These are phyloP conservation scores for Torymus texanus DNA, from an alignment of 2,888 invertebrate species.

Conservation along the genomic window DNA sequence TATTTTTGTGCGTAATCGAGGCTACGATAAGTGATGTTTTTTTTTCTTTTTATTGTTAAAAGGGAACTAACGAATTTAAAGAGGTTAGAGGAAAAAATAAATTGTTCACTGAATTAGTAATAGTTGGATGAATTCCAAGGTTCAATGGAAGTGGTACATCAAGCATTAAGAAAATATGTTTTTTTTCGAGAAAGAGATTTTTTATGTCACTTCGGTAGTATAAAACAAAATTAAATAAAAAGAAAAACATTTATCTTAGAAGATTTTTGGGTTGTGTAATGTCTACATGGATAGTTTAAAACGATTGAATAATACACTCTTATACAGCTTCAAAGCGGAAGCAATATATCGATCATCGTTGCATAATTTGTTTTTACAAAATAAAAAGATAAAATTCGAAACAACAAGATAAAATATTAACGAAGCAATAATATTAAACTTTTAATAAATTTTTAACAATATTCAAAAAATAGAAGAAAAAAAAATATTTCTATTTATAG, in stretches of 20 bases:
- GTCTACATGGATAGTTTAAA: too few relatives aligned
- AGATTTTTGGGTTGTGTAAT: not conserved
- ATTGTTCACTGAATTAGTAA: slow-evolving; percentile 34
- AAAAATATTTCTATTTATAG: too few relatives aligned
- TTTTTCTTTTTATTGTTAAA: not conserved
- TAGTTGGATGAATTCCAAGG: slow-evolving; percentile 39
- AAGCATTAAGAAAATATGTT: slow-evolving; percentile 15
- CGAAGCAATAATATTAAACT: too few relatives aligned
- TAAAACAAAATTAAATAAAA: slow-evolving; percentile 1
- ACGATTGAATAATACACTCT: too few relatives aligned
- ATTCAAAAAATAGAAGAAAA: too few relatives aligned
- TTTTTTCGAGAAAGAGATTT: slow-evolving; percentile 5
- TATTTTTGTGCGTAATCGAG: slow-evolving; percentile 5
- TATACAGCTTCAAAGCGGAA: too few relatives aligned
- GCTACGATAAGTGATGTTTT: not conserved
- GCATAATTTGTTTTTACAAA: too few relatives aligned
- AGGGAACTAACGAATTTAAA: slow-evolving; percentile 1
- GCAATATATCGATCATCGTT: too few relatives aligned
- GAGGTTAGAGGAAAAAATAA: slow-evolving; percentile 11
- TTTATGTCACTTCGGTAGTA: not conserved
- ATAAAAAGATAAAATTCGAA: too few relatives aligned
- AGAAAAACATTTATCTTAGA: not conserved
- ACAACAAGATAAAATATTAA: too few relatives aligned
- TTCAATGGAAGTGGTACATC: slow-evolving; percentile 16
- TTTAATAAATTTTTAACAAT: too few relatives aligned